These are phyloP conservation scores for Boleophthalmus pectinirostris DNA, from an alignment of 2,113 vertebrate species.

Conservation along the genomic window DNA sequence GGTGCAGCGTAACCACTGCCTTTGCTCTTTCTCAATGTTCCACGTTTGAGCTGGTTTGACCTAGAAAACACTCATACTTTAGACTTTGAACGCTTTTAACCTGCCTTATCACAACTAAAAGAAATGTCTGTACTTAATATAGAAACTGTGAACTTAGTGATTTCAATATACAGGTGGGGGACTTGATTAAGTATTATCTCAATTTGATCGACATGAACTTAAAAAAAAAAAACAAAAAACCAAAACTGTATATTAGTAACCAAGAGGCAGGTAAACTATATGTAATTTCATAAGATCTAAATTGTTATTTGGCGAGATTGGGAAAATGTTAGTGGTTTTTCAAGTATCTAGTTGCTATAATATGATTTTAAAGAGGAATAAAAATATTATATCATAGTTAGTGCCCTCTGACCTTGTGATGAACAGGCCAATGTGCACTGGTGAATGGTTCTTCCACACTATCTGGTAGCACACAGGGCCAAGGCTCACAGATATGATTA, in stretches of 20 bases:
- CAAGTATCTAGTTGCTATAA: background rate
- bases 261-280: too few relatives aligned
- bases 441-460: slow-evolving; percentile 63
- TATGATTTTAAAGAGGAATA: slow-evolving; percentile 14
- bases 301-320: background rate
- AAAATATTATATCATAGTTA: slow-evolving; percentile 30
- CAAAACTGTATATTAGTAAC: too few relatives aligned
- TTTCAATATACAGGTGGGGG: too few relatives aligned
- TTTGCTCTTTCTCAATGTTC: slow-evolving; percentile 30
- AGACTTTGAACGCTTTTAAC: slow-evolving; percentile 38
- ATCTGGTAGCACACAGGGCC: slow-evolving; percentile 72
- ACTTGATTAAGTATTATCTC: too few relatives aligned
- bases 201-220: too few relatives aligned
- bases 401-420: slow-evolving; percentile 50
- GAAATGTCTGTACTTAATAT: background rate
- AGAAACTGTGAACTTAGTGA: background rate
- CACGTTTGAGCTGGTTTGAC: slow-evolving; percentile 41
- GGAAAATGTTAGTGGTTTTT: slow-evolving; percentile 5
- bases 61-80: slow-evolving; percentile 47
- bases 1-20: slow-evolving; percentile 49
- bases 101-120: slow-evolving; percentile 22
- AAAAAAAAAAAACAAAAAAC: too few relatives aligned
- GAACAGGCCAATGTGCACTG: slow-evolving; percentile 30
- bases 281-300: too few relatives aligned
- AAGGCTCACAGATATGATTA: slow-evolving; percentile 78